A percentile compares a stretch with the other conserved stretches of the same genome.
Conservation (phyloP, 2,113 vertebrate genomes). For the Gavialis gangeticus region DNA sequence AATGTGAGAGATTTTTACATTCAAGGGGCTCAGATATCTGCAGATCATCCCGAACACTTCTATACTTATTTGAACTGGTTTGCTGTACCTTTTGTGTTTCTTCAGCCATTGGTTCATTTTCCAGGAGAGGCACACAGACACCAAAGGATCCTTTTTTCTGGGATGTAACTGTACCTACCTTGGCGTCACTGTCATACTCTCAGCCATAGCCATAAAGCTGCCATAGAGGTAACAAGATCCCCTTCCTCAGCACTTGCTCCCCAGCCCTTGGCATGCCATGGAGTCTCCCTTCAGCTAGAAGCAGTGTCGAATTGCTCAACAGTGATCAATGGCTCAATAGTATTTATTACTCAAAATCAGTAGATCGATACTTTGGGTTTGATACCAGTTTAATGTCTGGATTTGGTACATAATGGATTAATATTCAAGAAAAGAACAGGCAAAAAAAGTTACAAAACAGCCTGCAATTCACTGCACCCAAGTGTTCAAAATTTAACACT, state of each 20-base stretch:
- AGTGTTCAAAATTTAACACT: neutral
- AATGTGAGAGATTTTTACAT: neutral
- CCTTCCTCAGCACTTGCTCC: neutral
- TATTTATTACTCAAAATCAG: neutral
- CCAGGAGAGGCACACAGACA: neutral
- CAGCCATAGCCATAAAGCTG: neutral
- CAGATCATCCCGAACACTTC: neutral
- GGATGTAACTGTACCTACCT: neutral
- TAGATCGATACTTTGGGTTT: neutral
- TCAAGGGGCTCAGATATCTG: neutral
- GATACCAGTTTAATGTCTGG: neutral
- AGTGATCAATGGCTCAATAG: neutral
- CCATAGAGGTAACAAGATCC: neutral
- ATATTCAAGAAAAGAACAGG: constrained; percentile 2
- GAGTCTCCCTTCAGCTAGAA: neutral
- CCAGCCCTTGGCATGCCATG: neutral
- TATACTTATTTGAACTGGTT: neutral
- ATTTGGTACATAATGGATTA: neutral
- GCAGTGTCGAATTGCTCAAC: neutral
- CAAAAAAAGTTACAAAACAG: neutral
- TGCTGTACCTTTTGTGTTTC: neutral
- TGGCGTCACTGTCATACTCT: neutral
- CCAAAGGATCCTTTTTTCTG: neutral
- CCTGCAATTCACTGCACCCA: neutral
- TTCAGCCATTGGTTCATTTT: neutral